Conservation (phyloP, 2,797 vertebrate genomes). For the Florisuga fusca region DNA sequence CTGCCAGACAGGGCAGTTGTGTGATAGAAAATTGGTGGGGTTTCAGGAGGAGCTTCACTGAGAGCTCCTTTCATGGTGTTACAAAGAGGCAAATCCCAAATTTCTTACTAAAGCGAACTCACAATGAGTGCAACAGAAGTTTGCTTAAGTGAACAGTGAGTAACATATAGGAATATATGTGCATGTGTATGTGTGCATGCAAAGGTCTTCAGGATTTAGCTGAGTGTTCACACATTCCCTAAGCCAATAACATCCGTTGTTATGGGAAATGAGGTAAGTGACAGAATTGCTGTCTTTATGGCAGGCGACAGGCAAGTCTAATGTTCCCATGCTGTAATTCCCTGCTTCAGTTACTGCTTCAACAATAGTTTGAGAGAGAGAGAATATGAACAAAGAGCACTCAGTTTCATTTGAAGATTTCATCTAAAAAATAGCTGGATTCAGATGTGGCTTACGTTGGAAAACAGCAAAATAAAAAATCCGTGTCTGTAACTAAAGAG, state of each 20-base stretch:
- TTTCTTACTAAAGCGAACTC: background rate
- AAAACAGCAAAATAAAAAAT: background rate
- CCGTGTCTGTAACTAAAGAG: rapidly evolving
- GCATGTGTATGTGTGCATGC: background rate
- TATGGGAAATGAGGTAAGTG: conserved; percentile 78
- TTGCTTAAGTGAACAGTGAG: background rate
- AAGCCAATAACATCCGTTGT: conserved; percentile 74
- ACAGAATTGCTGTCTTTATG: conserved; percentile 71
- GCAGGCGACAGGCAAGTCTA: conserved; percentile 53
- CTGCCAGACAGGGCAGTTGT: background rate
- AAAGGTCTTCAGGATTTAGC: conserved; percentile 60
- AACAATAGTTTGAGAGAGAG: background rate
- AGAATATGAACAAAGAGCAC: background rate
- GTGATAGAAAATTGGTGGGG: rapidly evolving
- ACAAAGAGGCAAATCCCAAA: background rate
- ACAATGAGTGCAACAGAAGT: background rate
- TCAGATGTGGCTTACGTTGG: background rate
- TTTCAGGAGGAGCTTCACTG: background rate
- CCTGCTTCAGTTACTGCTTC: background rate
- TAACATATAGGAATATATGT: background rate
- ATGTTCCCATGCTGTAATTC: conserved; percentile 63
- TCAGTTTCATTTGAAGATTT: background rate
- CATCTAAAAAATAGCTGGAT: background rate
- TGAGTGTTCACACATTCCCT: conserved; percentile 65
- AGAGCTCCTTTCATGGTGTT: background rate